Conservation (phyloP, 2,888 invertebrate genomes). For the Lasioglossum pauxillum region DNA sequence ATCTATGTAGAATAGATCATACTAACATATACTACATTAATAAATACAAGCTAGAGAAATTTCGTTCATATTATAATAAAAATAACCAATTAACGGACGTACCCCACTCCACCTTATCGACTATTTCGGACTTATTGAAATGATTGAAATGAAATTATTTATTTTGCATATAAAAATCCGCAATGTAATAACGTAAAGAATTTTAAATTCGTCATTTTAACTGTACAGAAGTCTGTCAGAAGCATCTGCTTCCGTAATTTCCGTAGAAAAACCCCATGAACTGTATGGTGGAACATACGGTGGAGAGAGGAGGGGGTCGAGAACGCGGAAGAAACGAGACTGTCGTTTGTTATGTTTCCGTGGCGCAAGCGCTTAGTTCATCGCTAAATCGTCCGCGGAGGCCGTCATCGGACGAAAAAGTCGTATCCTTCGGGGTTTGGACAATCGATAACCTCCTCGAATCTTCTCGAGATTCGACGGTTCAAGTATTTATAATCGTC, state of each 20-base stretch:
- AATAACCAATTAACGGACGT: too few relatives aligned
- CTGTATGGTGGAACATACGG: background rate
- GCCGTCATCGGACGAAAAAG: constrained; percentile 57
- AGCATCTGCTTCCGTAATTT: background rate
- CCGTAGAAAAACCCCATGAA: background rate
- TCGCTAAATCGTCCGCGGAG: constrained; percentile 62
- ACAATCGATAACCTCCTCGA: constrained; percentile 59
- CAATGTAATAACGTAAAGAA: too few relatives aligned
- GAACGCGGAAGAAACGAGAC: constrained; percentile 48
- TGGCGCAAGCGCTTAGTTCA: constrained; percentile 61
- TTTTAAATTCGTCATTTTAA: too few relatives aligned
- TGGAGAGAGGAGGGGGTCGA: background rate
- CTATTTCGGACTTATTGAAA: too few relatives aligned
- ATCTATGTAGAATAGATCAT: too few relatives aligned
- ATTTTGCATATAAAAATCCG: too few relatives aligned
- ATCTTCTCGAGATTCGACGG: constrained; percentile 40
- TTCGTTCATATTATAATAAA: too few relatives aligned
- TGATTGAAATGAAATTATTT: too few relatives aligned
- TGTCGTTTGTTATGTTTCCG: constrained; percentile 28
- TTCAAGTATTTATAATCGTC: constrained; percentile 38
- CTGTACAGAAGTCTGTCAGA: background rate
- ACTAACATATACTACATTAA: too few relatives aligned
- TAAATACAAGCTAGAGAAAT: too few relatives aligned
- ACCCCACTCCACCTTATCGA: too few relatives aligned
- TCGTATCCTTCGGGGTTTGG: constrained; percentile 35